These are phyloP conservation scores for Cheilosia urbana DNA, from an alignment of 2,888 invertebrate genomes.

Conservation along the genomic window DNA sequence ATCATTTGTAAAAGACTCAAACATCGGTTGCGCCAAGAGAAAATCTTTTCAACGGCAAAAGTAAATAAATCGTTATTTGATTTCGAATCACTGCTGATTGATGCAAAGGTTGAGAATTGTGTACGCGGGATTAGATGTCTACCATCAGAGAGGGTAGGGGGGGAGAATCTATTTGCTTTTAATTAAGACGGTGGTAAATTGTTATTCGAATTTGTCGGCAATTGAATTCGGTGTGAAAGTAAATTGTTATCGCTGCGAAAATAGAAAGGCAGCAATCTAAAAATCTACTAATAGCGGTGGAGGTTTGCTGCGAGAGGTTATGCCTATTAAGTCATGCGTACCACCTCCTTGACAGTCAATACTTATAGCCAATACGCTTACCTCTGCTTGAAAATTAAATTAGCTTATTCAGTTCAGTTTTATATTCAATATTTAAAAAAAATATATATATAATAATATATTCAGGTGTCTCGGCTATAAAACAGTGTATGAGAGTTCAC, in stretches of 20 bases:
- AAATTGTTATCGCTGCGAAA: not conserved
- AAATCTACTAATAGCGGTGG: no score
- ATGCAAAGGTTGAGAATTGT: constrained; percentile 1
- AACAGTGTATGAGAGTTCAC: no score
- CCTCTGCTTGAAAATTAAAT: no score
- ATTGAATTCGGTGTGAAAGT: constrained; percentile 47
- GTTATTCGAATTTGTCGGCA: constrained; percentile 22
- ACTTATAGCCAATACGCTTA: no score
- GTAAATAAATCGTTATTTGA: constrained; percentile 65
- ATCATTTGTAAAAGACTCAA: constrained; percentile 32
- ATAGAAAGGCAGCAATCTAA: no score
- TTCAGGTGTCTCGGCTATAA: no score
- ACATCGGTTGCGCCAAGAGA: not conserved
- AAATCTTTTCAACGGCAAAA: constrained; percentile 38
- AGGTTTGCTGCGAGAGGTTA: no score
- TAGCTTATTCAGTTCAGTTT: no score
- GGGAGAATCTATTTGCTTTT: constrained; percentile 46
- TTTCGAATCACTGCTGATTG: constrained; percentile 48
- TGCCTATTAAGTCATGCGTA: no score
- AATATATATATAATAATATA: no score
- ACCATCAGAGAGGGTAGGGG: not conserved
- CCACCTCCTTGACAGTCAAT: no score
- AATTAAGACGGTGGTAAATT: constrained; percentile 40
- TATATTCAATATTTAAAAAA: no score
- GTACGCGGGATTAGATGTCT: constrained; percentile 9